Percentiles rank a stretch among this genome's conserved stretches.
These are phyloP conservation scores for Drosophila paracracens DNA, from an alignment of 2,888 invertebrate genomes.

Conservation along the genomic window DNA sequence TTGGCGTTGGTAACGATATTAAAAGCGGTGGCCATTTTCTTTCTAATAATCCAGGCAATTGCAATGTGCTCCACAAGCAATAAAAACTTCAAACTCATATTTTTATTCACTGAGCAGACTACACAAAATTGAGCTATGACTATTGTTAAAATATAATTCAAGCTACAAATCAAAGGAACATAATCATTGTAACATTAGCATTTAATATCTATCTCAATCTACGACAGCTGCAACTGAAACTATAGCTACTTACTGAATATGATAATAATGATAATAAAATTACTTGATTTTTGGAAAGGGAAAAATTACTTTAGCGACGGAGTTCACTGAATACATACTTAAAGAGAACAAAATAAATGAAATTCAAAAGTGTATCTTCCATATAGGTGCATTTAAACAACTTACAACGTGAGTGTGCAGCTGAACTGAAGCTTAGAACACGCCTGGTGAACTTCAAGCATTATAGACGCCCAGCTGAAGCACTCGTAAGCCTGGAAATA, in stretches of 20 bases:
- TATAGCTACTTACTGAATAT: not conserved
- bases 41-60: conserved; percentile 28
- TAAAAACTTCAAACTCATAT: not conserved
- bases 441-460: conserved; percentile 24
- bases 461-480: conserved; percentile 52
- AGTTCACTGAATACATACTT: not conserved
- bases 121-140: not conserved
- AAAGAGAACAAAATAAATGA: no score
- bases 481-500: conserved; percentile 37
- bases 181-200: not conserved
- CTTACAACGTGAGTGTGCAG: not conserved
- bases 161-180: not conserved
- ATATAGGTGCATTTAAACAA: not conserved
- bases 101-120: not conserved
- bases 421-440: conserved; percentile 12
- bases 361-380: not conserved
- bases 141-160: not conserved
- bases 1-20: conserved; percentile 3
- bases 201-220: not conserved
- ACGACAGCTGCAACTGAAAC: not conserved
- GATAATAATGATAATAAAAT: not conserved
- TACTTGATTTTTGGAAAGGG: not conserved
- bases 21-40: conserved; percentile 3
- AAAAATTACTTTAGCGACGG: not conserved
- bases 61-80: conserved; percentile 12